Evolutionary conservation across 1,140 invertebrate species (phyloP), one percentile per base, ranked within the genome.

Genomic region (Octopus sinensis): DNA sequence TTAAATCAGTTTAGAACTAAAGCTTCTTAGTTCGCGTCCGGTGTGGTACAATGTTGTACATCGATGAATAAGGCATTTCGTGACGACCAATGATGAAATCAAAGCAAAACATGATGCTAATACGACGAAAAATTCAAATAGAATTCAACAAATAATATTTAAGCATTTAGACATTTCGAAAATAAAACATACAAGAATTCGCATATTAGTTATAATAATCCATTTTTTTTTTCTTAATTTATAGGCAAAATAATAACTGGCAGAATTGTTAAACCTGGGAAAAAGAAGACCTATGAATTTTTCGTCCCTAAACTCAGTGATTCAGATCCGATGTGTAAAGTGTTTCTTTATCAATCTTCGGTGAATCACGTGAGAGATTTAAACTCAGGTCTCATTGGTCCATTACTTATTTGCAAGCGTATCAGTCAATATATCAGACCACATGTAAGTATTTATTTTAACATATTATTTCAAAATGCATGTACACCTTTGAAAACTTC

Each of bases 381-480:
- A 10, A 83, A 85, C 76, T 78, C 86, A 0, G 87, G 87, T 10
- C 83, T 88, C 6, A 84, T 87, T 4, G 87, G 87, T 13, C 86
- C 86, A 43, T 71, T 88, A n/a, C 78, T 88, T 5, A 85, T 86
- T 51, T 88, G 87, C 75, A 53, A 82, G 68, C 54, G 53, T 23
- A 86, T 68, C 62, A 68, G 62, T n/a, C 9, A 9, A 9, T 68
- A 10, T n/a, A 68, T 9, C 62, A 68, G n/a, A 10, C 62, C 9
- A 68, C n/a, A n/a, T n/a, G 62, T 68, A 68, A 68, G 62, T 68
- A 68, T 9, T n/a, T 10, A 9, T 68, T 68, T n/a, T 68, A 9
- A 9, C 62, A 68, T 68, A 9, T 10, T n/a, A 68, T n/a, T 68
- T 9, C 62, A 68, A 68, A 68, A n/a, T 68, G 9, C 9, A 9